Conservation (phyloP, 2,888 invertebrate species). For the Apamea monoglypha region DNA sequence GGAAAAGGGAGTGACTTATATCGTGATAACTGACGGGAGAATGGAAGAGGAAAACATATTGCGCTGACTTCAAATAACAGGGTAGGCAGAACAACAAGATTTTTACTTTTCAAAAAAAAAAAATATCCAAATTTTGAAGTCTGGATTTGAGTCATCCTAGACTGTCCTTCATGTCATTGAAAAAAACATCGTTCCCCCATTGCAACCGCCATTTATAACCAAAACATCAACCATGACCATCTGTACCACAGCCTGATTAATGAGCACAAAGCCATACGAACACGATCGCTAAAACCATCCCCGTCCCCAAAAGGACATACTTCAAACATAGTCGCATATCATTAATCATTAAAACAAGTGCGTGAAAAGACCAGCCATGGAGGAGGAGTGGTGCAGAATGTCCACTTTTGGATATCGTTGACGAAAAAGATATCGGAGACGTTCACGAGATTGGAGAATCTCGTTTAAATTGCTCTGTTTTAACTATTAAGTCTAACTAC, state of each 20-base stretch:
- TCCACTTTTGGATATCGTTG: background rate
- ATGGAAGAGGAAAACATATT: background rate
- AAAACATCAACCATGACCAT: constrained; percentile 24
- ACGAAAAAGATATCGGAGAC: background rate
- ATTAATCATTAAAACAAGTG: constrained; percentile 55
- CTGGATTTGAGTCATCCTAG: background rate
- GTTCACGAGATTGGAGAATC: background rate
- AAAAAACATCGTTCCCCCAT: background rate
- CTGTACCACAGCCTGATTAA: constrained; percentile 39
- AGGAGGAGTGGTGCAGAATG: background rate
- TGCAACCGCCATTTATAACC: constrained; percentile 15
- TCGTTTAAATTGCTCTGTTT: background rate
- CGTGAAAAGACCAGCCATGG: background rate
- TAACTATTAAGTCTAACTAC: background rate
- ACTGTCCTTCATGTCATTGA: background rate
- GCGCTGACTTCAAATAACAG: background rate
- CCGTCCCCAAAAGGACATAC: constrained; percentile 36
- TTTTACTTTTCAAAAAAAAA: too few species aligned
- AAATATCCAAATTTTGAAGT: too few species aligned
- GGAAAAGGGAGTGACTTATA: background rate
- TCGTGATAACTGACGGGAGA: too few species aligned
- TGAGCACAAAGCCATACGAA: constrained; percentile 20
- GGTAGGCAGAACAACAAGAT: background rate
- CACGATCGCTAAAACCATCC: constrained; percentile 32
- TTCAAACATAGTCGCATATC: constrained; percentile 28